Percentiles rank a stretch among this genome's conserved stretches.
Conservation (phyloP, 2,888 invertebrate species). For the Caenorhabditis drosophilae region DNA sequence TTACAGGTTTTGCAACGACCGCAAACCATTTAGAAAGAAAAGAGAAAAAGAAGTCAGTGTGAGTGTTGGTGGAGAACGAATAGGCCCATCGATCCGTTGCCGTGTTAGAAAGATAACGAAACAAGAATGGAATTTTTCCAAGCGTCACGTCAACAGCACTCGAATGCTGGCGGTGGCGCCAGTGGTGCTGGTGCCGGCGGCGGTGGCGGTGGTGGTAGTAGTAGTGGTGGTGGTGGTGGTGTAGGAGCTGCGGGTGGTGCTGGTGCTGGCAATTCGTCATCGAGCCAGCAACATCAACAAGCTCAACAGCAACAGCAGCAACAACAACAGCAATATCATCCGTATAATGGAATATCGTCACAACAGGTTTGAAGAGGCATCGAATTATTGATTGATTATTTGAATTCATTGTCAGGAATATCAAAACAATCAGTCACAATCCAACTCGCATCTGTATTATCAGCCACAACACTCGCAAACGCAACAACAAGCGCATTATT, state of each 20-base stretch:
- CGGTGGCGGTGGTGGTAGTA: no score
- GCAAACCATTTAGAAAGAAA: no score
- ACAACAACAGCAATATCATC: slow-evolving; percentile 16
- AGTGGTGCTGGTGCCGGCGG: no score
- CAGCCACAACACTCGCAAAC: slow-evolving; percentile 9
- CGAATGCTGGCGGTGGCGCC: not conserved
- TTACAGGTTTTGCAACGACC: no score
- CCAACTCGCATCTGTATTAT: not conserved
- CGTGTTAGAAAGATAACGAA: no score
- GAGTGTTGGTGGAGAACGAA: no score
- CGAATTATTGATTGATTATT: not conserved
- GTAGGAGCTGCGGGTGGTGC: no score
- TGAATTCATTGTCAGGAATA: not conserved
- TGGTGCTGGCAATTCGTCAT: no score
- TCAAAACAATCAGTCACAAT: not conserved
- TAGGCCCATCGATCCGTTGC: no score
- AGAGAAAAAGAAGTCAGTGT: no score
- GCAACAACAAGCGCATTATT: not conserved
- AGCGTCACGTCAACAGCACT: not conserved
- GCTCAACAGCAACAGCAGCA: slow-evolving; percentile 6
- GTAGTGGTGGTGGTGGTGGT: no score
- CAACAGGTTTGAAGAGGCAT: slow-evolving; percentile 2
- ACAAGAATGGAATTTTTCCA: slow-evolving; percentile 6
- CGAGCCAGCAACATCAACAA: no score
- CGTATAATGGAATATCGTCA: not conserved